Percentiles rank a stretch among this genome's conserved stretches.
Conservation (phyloP, 2,797 vertebrate genomes). For the Petrocephalus sullivani region DNA sequence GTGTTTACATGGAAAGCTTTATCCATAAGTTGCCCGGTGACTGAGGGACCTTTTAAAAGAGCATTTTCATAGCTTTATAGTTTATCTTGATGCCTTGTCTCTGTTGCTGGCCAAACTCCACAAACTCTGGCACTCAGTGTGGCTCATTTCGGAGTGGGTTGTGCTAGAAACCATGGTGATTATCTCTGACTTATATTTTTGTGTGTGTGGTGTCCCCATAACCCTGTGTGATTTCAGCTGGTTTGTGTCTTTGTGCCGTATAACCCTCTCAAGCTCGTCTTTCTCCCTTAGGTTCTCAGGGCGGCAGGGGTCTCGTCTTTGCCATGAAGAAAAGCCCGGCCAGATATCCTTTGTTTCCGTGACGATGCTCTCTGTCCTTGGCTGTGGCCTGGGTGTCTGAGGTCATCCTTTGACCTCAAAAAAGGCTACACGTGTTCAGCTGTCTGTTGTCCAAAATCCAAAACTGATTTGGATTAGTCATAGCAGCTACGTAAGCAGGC, state of each 20-base stretch:
- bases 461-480: background rate
- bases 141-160: background rate
- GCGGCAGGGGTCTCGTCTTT: slow-evolving; percentile 63
- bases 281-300: slow-evolving; percentile 71
- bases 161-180: too few species aligned
- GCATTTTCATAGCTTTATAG: background rate
- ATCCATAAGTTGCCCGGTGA: background rate
- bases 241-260: background rate
- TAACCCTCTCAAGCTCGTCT: background rate
- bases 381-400: background rate
- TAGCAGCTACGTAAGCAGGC: background rate
- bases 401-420: background rate
- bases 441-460: background rate
- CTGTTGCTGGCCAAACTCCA: background rate
- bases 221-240: background rate
- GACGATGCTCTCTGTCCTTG: background rate
- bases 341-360: slow-evolving; percentile 84
- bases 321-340: slow-evolving; percentile 85
- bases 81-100: background rate
- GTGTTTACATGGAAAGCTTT: background rate
- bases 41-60: background rate
- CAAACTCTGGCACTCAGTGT: background rate
- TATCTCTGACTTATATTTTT: background rate
- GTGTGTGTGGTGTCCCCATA: background rate
- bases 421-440: background rate